Evolutionary conservation across 2,888 invertebrate genomes (phyloP), one percentile per base, ranked within the genome.

Genomic region (Sphaeridia pumilis): DNA sequence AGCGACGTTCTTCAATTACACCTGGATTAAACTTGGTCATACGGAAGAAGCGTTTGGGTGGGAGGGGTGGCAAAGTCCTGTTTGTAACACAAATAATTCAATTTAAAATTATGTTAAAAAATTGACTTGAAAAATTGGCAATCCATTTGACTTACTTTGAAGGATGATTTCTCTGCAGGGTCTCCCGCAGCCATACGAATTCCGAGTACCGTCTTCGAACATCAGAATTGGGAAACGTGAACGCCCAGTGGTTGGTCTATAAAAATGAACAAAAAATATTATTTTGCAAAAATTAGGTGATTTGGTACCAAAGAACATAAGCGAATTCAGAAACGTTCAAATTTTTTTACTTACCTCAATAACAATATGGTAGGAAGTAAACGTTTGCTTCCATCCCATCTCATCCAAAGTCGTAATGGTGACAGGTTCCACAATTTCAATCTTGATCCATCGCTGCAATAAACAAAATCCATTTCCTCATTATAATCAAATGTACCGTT

Each of bases 311-410:
- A n/a, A n/a, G n/a, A n/a, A n/a, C n/a, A n/a, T n/a, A n/a, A n/a
- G n/a, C n/a, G n/a, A n/a, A n/a, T n/a, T n/a, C n/a, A n/a, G n/a
- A n/a, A n/a, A n/a, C n/a, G n/a, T n/a, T n/a, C n/a, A n/a, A n/a
- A n/a, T n/a, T n/a, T n/a, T n/a, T n/a, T n/a, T n/a, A n/a, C 58
- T 55, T 58, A 64, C 64, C 60, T 64, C 59, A 56, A 62, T 54
- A 28, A 58, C 52, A 49, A 64, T 58, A 41, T 59, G 56, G 48
- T 62, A 64, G 21, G 62, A 55, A 2, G 64, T 64, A 41, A 61
- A 59, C 4, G 56, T 51, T 17, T 55, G 47, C 47, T 49, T 42
- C 20, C 42, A 49, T 10, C 48, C 55, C 45, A 54, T 50, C 38
- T 46, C 47, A 35, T 64, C 60, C 24, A 57, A 58, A 1, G 62